Evolutionary conservation across 2,888 invertebrate species (phyloP).

Genomic region (Himalopsyche tibetana): DNA sequence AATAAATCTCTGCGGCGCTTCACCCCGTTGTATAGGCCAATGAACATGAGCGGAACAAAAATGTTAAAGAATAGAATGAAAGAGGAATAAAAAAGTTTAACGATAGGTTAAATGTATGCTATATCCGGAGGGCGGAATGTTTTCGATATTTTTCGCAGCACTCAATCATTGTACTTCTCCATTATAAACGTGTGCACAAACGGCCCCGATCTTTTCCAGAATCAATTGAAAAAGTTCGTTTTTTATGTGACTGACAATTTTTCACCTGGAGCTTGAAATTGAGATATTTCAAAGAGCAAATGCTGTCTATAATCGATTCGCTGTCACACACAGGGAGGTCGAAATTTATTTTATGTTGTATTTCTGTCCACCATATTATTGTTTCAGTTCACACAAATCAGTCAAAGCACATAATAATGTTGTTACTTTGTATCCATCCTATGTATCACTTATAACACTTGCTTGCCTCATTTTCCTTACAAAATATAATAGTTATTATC

Average conservation of each 20-base stretch:
- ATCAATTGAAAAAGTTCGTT: not conserved
- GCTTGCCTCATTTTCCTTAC: too few species aligned
- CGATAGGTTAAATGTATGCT: constrained; percentile 54
- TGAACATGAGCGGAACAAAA: constrained; percentile 56
- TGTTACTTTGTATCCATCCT: too few species aligned
- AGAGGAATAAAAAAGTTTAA: constrained; percentile 56
- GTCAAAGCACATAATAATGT: too few species aligned
- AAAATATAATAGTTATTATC: too few species aligned
- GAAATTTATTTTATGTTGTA: too few species aligned
- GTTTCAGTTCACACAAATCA: too few species aligned
- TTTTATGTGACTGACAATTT: not conserved
- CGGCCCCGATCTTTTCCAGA: not conserved
- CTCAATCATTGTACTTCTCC: constrained; percentile 22
- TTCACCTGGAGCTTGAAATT: not conserved
- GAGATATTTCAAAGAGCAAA: not conserved
- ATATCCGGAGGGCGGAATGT: constrained; percentile 4
- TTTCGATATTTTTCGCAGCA: constrained; percentile 9
- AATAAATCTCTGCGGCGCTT: not conserved
- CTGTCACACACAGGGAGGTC: too few species aligned
- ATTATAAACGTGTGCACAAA: constrained; percentile 6
- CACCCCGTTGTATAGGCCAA: constrained; percentile 41
- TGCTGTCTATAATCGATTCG: too few species aligned
- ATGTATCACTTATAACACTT: too few species aligned
- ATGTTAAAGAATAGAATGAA: constrained; percentile 57
- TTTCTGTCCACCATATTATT: too few species aligned